Conservation (phyloP, 2,888 invertebrate species). For the Strigamia transsilvanica region DNA sequence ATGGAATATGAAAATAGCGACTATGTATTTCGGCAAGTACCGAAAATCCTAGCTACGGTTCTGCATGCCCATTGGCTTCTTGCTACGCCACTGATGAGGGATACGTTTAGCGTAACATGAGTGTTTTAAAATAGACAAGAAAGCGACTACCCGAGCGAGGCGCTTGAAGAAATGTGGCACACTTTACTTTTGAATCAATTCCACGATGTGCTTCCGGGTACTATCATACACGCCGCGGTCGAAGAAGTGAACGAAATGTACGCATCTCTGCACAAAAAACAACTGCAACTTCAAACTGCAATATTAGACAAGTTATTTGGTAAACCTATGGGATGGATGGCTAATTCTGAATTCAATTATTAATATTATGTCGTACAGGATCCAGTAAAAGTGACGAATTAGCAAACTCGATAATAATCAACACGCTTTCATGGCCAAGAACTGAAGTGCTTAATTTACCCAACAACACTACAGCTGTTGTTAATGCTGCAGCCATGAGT, state of each 20-base stretch:
- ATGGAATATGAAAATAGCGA: too few species aligned
- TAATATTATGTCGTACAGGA: not conserved
- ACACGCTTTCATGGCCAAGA: conserved; percentile 58
- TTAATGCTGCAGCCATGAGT: not conserved
- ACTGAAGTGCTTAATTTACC: conserved; percentile 57
- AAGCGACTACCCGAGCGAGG: conserved; percentile 56
- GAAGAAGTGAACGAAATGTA: conserved; percentile 62
- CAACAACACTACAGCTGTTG: not conserved
- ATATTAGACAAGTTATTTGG: not conserved
- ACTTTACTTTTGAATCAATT: conserved; percentile 67
- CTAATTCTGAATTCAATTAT: too few species aligned
- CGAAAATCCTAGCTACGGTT: too few species aligned
- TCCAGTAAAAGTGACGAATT: not conserved
- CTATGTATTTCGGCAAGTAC: too few species aligned
- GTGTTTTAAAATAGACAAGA: conserved; percentile 42
- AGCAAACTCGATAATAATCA: conserved; percentile 56
- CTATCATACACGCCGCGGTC: conserved; percentile 64
- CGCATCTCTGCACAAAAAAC: not conserved
- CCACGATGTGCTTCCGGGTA: conserved; percentile 68
- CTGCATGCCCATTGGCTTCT: too few species aligned
- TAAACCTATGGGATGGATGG: not conserved
- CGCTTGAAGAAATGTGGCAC: conserved; percentile 64
- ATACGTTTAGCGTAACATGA: too few species aligned
- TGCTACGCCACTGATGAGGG: too few species aligned
- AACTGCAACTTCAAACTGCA: not conserved